Conservation (phyloP, 2,113 vertebrate genomes). For the Fregata magnificens region DNA sequence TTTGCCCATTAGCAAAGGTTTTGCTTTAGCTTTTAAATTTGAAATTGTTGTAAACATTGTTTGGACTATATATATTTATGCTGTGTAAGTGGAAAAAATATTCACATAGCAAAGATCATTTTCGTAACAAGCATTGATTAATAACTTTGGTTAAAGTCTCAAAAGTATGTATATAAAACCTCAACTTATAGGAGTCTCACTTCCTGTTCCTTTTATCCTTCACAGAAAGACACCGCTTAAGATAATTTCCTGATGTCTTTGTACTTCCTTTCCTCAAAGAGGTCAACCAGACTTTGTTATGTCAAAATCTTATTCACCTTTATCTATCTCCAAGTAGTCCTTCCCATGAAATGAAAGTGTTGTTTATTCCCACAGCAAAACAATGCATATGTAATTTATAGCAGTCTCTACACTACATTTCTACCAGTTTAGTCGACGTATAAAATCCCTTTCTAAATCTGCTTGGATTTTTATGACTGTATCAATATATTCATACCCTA, state of each 20-base stretch:
- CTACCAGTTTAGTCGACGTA: background rate
- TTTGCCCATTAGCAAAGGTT: background rate
- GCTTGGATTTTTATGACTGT: background rate
- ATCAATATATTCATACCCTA: background rate
- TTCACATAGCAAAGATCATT: background rate
- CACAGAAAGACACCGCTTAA: background rate
- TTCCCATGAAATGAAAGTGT: background rate
- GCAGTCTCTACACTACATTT: background rate
- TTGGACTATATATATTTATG: background rate
- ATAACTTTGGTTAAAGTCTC: background rate
- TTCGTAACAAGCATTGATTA: background rate
- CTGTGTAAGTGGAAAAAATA: background rate
- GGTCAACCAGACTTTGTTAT: background rate
- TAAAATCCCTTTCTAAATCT: background rate
- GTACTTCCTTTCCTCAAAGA: background rate
- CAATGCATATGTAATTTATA: background rate
- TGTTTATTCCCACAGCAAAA: background rate
- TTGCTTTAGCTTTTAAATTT: background rate
- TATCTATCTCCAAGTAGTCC: background rate
- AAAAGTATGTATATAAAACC: background rate
- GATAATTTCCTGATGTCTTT: background rate
- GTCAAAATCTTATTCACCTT: background rate
- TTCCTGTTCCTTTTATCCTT: background rate
- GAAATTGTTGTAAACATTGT: background rate
- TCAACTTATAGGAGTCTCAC: background rate